Percentiles rank a stretch among this genome's conserved stretches.
phyloP scores from a whole-genome alignment of 2,113 vertebrate species.

The Siniperca knerii region DNA sequence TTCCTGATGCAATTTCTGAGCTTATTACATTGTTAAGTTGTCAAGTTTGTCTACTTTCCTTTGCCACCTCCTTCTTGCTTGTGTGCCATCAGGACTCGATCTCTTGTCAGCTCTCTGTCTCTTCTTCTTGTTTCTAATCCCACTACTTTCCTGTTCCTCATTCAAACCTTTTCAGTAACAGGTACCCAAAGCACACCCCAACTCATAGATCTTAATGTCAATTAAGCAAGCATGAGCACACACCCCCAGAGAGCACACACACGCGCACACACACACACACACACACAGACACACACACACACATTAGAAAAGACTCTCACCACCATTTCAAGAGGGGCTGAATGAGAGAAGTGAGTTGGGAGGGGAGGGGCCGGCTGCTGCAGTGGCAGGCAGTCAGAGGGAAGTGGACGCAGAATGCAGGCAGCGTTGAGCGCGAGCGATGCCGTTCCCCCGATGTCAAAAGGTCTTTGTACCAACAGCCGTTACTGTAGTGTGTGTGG shows the following conservation, averaged over 20 bases:
- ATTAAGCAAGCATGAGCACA: slow-evolving; percentile 49
- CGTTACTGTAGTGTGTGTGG: slow-evolving; percentile 66
- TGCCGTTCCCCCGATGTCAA: slow-evolving; percentile 58
- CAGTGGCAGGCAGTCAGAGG: slow-evolving; percentile 59
- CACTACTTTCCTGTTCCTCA: slow-evolving; percentile 23
- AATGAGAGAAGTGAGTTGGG: slow-evolving; percentile 44
- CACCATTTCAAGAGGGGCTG: slow-evolving; percentile 51
- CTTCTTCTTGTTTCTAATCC: not conserved
- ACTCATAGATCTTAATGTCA: slow-evolving; percentile 68
- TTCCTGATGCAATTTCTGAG: slow-evolving; percentile 5
- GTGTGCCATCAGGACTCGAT: not conserved
- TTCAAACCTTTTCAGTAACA: slow-evolving; percentile 39
- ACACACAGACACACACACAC: slow-evolving; percentile 24
- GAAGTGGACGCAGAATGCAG: slow-evolving; percentile 60
- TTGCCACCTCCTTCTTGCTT: not conserved
- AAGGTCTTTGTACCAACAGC: slow-evolving; percentile 79
- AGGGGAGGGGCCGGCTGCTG: slow-evolving; percentile 58
- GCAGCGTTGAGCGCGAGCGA: slow-evolving; percentile 40
- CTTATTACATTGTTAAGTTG: not conserved
- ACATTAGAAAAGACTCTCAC: slow-evolving; percentile 38
- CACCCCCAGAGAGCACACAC: slow-evolving; percentile 25
- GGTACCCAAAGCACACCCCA: slow-evolving; percentile 47
- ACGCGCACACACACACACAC: slow-evolving; percentile 4
- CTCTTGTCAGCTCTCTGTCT: not conserved
- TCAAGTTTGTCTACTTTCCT: not conserved